Percentiles rank a stretch among this genome's conserved stretches.
Evolutionary conservation across 2,113 vertebrate species (phyloP).

Genomic region (Nyctereutes procyonoides): DNA sequence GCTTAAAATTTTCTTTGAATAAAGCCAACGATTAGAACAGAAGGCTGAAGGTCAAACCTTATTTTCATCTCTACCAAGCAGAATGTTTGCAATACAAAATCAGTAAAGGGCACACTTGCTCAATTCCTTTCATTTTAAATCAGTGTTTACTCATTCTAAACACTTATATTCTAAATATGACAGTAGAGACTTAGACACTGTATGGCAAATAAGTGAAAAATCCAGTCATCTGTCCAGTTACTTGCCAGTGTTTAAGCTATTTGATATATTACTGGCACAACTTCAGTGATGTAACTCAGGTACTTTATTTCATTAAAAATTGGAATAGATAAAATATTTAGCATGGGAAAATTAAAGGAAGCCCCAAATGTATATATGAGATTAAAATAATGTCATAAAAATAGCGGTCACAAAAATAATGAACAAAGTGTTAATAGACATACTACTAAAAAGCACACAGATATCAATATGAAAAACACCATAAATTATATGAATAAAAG

Average conservation of each 20-base stretch:
- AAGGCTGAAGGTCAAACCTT: not conserved
- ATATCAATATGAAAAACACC: not conserved
- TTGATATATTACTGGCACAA: not conserved
- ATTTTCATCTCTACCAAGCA: not conserved
- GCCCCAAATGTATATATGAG: not conserved
- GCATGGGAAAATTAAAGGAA: not conserved
- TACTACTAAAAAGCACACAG: not conserved
- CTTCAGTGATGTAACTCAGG: not conserved
- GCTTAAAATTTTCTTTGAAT: conserved; percentile 16
- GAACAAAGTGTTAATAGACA: not conserved
- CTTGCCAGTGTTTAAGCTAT: not conserved
- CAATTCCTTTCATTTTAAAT: not conserved
- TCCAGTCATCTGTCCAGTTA: not conserved
- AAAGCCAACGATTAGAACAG: conserved; percentile 13
- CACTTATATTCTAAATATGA: not conserved
- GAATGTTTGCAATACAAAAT: conserved; percentile 5
- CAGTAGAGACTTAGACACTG: not conserved
- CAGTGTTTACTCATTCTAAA: not conserved
- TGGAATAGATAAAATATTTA: not conserved
- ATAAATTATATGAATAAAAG: not conserved
- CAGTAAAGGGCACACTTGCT: not conserved
- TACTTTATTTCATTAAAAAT: not conserved
- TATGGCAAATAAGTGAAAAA: not conserved
- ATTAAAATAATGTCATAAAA: conserved; percentile 47
- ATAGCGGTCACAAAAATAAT: not conserved